Conservation (phyloP, 2,888 invertebrate species). For the Aphodius sticticus region DNA sequence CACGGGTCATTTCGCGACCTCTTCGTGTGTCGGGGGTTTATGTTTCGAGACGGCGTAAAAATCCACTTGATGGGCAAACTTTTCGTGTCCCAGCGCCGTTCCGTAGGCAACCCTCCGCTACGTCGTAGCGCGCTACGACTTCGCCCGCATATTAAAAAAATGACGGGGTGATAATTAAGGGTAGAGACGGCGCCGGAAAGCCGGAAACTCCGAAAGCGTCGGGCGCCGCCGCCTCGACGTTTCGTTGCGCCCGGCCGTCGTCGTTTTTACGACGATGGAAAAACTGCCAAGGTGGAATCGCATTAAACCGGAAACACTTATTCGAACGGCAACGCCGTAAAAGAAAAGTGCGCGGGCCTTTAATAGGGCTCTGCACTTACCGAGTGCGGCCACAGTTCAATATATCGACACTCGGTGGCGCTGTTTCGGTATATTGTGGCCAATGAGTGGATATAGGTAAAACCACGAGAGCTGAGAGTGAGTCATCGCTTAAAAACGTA, state of each 20-base stretch:
- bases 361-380: background rate
- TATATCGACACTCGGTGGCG: background rate
- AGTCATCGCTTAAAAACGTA: too few species aligned
- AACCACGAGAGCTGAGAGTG: too few species aligned
- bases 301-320: conserved; percentile 4
- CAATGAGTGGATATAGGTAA: background rate
- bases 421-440: background rate
- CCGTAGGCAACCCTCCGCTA: background rate
- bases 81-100: background rate
- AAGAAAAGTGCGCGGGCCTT: background rate
- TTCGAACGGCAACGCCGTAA: background rate
- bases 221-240: background rate
- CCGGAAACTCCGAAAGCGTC: background rate
- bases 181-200: background rate
- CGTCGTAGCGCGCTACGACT: background rate
- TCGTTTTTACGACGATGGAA: background rate
- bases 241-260: background rate
- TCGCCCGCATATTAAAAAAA: background rate
- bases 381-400: background rate
- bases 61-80: background rate
- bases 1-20: background rate
- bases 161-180: conserved; percentile 4
- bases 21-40: background rate
- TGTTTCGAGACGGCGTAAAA: conserved; percentile 4
- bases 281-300: background rate